These are phyloP conservation scores for Vireo griseus DNA, from an alignment of 2,797 vertebrate genomes.

Conservation along the genomic window DNA sequence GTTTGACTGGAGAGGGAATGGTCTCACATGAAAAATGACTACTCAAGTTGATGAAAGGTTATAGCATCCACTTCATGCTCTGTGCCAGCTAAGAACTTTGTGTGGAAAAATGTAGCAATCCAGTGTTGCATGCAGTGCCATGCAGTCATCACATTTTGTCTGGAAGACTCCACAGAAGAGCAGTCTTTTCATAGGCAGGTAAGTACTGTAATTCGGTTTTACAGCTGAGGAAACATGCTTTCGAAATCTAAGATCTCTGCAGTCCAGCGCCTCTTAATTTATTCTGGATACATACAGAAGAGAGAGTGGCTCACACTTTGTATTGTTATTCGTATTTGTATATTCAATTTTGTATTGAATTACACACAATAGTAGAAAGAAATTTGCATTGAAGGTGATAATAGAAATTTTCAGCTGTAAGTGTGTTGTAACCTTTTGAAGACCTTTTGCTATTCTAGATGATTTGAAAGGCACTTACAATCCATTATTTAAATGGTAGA, in stretches of 20 bases:
- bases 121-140: background rate
- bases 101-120: background rate
- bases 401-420: background rate
- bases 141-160: background rate
- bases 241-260: background rate
- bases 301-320: background rate
- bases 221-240: background rate
- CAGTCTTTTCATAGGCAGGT: background rate
- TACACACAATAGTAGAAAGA: background rate
- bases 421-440: background rate
- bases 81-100: background rate
- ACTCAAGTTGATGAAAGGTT: background rate
- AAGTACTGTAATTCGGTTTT: background rate
- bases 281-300: background rate
- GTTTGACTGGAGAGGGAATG: background rate
- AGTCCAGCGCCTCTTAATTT: background rate
- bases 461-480: background rate
- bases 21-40: background rate
- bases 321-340: too few species aligned
- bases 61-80: background rate
- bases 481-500: background rate
- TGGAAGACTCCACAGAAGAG: background rate
- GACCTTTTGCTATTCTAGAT: background rate
- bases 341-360: background rate
- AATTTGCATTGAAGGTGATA: background rate